phyloP scores from a whole-genome alignment of 2,113 vertebrate species.

The Actenoides hombroni region DNA sequence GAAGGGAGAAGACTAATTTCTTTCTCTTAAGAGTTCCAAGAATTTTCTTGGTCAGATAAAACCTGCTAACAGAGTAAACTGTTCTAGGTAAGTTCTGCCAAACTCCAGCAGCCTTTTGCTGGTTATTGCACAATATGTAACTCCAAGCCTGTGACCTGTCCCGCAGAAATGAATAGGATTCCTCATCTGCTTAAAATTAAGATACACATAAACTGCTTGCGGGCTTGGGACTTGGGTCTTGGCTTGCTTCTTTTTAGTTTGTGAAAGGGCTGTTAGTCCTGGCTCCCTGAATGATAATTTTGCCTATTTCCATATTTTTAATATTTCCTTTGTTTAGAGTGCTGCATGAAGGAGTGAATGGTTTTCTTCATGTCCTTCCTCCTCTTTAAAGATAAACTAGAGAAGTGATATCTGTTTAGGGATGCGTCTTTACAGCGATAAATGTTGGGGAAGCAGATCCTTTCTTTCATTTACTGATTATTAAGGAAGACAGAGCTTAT shows the following conservation, averaged over 20 bases:
- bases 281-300: background rate
- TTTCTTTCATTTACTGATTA: background rate
- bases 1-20: background rate
- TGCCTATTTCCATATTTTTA: background rate
- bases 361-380: background rate
- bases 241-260: background rate
- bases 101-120: background rate
- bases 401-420: background rate
- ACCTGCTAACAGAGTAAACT: background rate
- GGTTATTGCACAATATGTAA: background rate
- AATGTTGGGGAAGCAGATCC: background rate
- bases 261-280: background rate
- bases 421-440: background rate
- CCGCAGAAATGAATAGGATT: background rate
- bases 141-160: background rate
- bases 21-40: background rate
- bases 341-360: background rate
- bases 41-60: background rate
- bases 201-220: background rate
- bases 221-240: background rate
- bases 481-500: background rate
- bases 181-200: background rate
- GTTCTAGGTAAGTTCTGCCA: background rate
- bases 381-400: background rate
- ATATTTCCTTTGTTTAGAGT: background rate